Evolutionary conservation across 2,888 invertebrate genomes (phyloP).

Genomic region (Sepiola atlantica): DNA sequence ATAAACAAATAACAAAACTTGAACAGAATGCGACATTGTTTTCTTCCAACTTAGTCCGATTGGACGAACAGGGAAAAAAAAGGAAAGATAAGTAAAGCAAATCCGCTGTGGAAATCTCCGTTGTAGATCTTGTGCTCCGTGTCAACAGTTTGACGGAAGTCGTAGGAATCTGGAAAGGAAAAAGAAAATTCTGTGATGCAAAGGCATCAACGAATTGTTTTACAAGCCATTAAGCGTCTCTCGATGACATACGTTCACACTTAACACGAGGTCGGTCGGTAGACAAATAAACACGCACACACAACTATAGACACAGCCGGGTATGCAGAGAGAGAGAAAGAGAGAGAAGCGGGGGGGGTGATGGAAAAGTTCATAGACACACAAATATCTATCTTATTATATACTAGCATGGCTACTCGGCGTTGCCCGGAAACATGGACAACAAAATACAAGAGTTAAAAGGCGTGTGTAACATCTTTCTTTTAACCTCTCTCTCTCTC

Average conservation of each 20-base stretch:
- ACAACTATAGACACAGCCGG: not conserved
- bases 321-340: not conserved
- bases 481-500: no score
- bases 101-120: not conserved
- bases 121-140: slow-evolving; percentile 1
- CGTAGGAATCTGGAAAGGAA: not conserved
- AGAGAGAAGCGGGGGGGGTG: no score
- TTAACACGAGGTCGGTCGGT: not conserved
- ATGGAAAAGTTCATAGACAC: no score
- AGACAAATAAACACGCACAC: not conserved
- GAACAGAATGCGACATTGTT: not conserved
- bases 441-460: no score
- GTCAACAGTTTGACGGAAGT: slow-evolving; percentile 23
- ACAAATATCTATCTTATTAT: no score
- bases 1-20: no score
- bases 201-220: not conserved
- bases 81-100: not conserved
- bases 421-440: no score
- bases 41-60: not conserved
- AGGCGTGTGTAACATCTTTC: no score
- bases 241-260: not conserved
- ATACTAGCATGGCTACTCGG: no score
- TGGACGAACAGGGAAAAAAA: not conserved
- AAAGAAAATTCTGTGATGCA: slow-evolving; percentile 32
- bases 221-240: slow-evolving; percentile 32